Base-by-base conservation (phyloP, 2,888 invertebrate genomes). In the Leptogaster cylindrica region DNA sequence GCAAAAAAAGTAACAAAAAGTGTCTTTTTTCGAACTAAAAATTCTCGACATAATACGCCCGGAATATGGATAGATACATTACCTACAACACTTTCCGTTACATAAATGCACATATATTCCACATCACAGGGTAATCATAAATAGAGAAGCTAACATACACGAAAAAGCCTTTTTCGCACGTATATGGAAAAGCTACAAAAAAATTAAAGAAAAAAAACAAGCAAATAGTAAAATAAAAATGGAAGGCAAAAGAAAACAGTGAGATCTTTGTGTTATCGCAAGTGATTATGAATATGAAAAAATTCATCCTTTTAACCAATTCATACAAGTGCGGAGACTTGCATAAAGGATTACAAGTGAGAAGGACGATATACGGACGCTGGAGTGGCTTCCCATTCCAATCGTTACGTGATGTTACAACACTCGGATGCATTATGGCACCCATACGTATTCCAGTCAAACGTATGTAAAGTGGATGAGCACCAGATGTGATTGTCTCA, bases 231-330 rank as follows among this genome's bases (percentile, higher is more conserved):
- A 46, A 46, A 51, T 5, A 51, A 51, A 51, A 28, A 51, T 12
- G 14, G 6, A 50, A 23, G 6, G 7, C 14, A 31, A 52, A 31
- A n/a, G 20, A 61, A 61, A 61, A 44, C 61, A 28, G 27, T 31
- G 28, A 61, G 18, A 61, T 44, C 61, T 44, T 61, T 61, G 61
- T 61, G 44, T 61, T 61, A 61, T 61, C 28, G 44, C 61, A 61
- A 61, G 61, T 61, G 61, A 61, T 61, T 61, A 61, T 61, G 61
- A 61, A 61, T 61, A 61, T 61, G 61, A 61, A 61, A 61, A 61
- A 61, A 61, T 61, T 61, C 61, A 61, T 61, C 61, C 61, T 61
- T 61, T 61, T 61, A 61, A 41, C 61, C 61, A 61, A 61, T 61
- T 61, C 61, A 61, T 44, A 61, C 18, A 61, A 61, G 61, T 61